Evolutionary conservation across 2,797 vertebrate species (phyloP).

Genomic region (Spinus olivaceus): DNA sequence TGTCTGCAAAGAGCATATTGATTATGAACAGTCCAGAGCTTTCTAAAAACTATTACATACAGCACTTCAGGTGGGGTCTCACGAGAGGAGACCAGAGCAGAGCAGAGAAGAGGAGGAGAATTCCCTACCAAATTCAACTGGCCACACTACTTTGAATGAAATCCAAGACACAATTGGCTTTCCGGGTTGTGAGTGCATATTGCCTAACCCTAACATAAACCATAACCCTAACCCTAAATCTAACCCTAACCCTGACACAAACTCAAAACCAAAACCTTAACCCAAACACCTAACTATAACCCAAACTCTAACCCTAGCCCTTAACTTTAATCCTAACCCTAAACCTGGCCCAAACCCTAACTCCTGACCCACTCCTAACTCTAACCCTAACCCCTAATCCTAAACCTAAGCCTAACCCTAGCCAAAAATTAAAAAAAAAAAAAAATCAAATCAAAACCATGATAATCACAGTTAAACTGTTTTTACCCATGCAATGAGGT

Average conservation of each 20-base stretch:
- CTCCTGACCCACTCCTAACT: too few species aligned
- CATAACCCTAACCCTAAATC: neutral
- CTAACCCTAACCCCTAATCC: neutral
- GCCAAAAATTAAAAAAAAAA: neutral
- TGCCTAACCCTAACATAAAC: too few species aligned
- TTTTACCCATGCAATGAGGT: neutral
- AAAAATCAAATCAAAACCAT: neutral
- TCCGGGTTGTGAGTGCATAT: neutral
- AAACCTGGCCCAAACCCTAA: neutral
- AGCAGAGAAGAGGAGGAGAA: neutral
- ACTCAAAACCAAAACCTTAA: neutral
- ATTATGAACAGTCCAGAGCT: neutral
- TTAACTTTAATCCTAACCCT: too few species aligned
- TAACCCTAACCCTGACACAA: neutral
- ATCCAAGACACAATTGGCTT: accelerated
- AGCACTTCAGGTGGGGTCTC: neutral
- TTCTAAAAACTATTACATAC: neutral
- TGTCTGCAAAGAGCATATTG: neutral
- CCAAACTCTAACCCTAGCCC: neutral
- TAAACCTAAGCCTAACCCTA: neutral
- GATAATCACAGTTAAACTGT: neutral
- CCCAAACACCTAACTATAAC: neutral
- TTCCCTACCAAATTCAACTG: neutral
- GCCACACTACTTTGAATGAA: accelerated
- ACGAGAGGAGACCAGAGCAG: neutral